phyloP scores from a whole-genome alignment of 2,113 vertebrate genomes.

The Acanthisitta chloris region DNA sequence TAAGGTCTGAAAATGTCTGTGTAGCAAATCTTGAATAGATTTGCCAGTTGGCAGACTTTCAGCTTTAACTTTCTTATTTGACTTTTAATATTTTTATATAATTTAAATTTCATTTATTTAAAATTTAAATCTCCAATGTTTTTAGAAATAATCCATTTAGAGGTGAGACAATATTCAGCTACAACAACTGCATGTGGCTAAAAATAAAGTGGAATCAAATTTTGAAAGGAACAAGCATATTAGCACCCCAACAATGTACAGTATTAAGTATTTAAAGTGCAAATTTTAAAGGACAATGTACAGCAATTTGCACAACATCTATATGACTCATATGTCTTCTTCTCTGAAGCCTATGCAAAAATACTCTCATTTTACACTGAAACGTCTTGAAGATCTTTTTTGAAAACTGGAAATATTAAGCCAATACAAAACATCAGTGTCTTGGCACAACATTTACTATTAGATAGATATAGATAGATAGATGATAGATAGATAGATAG shows the following conservation, averaged over 20 bases:
- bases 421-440: not conserved
- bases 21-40: not conserved
- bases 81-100: not conserved
- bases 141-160: not conserved
- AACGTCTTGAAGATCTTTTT: not conserved
- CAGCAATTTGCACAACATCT: not conserved
- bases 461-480: not conserved
- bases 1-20: not conserved
- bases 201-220: not conserved
- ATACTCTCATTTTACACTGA: not conserved
- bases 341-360: not conserved
- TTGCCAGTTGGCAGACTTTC: not conserved
- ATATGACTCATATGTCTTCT: not conserved
- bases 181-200: not conserved
- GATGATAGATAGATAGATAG: not conserved
- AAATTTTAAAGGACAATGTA: not conserved
- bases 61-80: not conserved
- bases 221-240: not conserved
- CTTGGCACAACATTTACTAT: not conserved
- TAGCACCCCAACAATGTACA: fast-evolving
- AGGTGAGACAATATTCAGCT: not conserved
- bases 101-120: not conserved
- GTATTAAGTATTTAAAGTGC: not conserved
- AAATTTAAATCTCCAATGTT: not conserved
- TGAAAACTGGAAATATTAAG: not conserved